These are phyloP conservation scores for Calliopsis andreniformis DNA, from an alignment of 1,140 invertebrate species.

Conservation along the genomic window DNA sequence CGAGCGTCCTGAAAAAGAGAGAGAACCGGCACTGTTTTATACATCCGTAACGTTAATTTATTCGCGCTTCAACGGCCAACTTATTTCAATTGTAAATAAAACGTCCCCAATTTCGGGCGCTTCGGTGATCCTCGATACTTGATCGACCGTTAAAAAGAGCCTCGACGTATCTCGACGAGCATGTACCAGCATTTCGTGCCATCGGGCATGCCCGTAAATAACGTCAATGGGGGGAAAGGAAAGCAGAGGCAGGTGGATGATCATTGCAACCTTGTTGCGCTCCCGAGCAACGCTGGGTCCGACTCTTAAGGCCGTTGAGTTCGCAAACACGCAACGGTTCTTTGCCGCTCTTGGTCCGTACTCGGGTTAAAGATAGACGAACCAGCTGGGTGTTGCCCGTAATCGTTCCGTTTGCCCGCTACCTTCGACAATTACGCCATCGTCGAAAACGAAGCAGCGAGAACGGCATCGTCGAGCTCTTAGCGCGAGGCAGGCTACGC, in stretches of 20 bases:
- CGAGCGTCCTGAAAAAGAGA: no score
- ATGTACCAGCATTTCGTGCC: background rate
- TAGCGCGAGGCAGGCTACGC: background rate
- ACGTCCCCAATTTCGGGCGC: background rate
- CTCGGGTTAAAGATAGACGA: conserved; percentile 61
- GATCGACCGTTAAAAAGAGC: background rate
- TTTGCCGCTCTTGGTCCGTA: conserved; percentile 32
- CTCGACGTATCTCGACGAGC: background rate
- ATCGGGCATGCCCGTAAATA: background rate
- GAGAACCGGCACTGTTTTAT: background rate
- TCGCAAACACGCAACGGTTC: background rate
- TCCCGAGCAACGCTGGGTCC: background rate
- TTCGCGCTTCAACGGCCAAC: background rate
- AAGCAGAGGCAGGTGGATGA: background rate
- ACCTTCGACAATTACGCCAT: conserved; percentile 11
- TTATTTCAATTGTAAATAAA: conserved; percentile 13
- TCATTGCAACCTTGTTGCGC: background rate
- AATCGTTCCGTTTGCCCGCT: conserved; percentile 43
- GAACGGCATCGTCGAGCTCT: conserved; percentile 5
- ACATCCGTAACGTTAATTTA: background rate
- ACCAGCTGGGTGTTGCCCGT: conserved; percentile 44
- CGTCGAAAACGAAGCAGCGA: background rate
- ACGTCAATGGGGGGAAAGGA: background rate
- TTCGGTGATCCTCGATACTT: background rate
- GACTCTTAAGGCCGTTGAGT: background rate